Conservation (phyloP, 2,888 invertebrate species). For the Ectemnius cavifrons region DNA sequence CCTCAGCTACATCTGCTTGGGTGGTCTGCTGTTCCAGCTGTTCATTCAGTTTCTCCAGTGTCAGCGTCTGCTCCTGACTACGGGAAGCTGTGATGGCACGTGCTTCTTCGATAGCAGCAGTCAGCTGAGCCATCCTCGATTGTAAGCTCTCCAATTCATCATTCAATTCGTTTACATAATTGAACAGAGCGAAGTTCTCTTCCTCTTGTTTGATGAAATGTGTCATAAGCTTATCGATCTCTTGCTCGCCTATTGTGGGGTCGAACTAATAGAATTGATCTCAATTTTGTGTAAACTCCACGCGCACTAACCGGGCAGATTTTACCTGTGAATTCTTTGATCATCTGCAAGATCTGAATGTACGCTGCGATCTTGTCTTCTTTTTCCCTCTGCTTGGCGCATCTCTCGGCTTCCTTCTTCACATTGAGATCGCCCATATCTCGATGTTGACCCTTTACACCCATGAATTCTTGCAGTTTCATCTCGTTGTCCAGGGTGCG, state of each 20-base stretch:
- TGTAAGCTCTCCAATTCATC: conserved; percentile 88
- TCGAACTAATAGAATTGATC: neutral
- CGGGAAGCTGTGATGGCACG: conserved; percentile 81
- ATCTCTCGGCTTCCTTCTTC: conserved; percentile 85
- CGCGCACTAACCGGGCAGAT: neutral
- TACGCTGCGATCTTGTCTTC: conserved; percentile 86
- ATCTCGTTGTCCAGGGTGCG: conserved; percentile 91
- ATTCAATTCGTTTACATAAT: conserved; percentile 93
- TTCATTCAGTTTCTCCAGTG: conserved; percentile 79
- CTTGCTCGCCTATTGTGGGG: conserved; percentile 79
- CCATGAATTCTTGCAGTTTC: conserved; percentile 90
- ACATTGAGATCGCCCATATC: conserved; percentile 87
- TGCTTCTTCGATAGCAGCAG: conserved; percentile 84
- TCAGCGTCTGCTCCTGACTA: conserved; percentile 81
- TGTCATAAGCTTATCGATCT: conserved; percentile 84
- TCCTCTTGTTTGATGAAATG: conserved; percentile 92
- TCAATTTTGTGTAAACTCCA: neutral
- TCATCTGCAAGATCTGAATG: conserved; percentile 86
- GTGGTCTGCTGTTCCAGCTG: conserved; percentile 79
- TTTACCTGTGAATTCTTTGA: conserved; percentile 80
- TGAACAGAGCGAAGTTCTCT: conserved; percentile 94
- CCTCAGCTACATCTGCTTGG: conserved; percentile 74
- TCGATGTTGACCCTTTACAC: conserved; percentile 90
- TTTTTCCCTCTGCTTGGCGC: conserved; percentile 84
- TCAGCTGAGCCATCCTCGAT: conserved; percentile 83